Conservation (phyloP, 1,140 invertebrate species). For the Euglossa dilemma region DNA sequence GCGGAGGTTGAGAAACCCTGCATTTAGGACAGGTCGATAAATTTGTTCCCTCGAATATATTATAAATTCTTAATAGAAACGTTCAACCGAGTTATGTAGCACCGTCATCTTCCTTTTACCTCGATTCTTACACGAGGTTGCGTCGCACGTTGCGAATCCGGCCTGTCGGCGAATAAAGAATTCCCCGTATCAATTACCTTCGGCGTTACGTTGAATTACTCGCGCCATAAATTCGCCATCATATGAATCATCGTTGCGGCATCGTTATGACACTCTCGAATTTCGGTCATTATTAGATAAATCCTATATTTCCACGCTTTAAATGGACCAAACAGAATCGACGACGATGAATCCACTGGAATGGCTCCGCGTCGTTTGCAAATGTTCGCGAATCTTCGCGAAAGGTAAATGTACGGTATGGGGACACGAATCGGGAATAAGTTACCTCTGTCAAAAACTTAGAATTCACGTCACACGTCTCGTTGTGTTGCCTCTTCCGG, state of each 20-base stretch:
- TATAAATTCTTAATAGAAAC: too few relatives aligned
- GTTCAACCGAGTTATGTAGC: too few relatives aligned
- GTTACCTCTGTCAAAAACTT: background rate
- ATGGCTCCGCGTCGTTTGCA: background rate
- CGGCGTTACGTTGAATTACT: background rate
- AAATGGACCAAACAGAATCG: background rate
- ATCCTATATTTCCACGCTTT: background rate
- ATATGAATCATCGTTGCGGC: background rate
- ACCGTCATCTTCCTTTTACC: too few relatives aligned
- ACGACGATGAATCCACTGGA: background rate
- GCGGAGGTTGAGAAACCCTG: too few relatives aligned
- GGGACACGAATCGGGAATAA: background rate
- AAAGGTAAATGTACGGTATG: background rate
- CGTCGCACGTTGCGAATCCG: too few relatives aligned
- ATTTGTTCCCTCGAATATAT: too few relatives aligned
- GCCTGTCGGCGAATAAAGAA: too few relatives aligned
- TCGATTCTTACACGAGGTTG: too few relatives aligned
- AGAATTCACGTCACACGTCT: background rate
- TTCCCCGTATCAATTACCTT: background rate
- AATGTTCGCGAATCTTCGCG: background rate
- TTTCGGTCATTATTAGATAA: background rate
- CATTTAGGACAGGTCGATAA: too few relatives aligned
- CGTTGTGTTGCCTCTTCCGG: too few relatives aligned
- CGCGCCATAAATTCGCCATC: background rate
- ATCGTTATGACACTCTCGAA: background rate